phyloP scores from a whole-genome alignment of 2,888 invertebrate genomes.

The Amiota communis region DNA sequence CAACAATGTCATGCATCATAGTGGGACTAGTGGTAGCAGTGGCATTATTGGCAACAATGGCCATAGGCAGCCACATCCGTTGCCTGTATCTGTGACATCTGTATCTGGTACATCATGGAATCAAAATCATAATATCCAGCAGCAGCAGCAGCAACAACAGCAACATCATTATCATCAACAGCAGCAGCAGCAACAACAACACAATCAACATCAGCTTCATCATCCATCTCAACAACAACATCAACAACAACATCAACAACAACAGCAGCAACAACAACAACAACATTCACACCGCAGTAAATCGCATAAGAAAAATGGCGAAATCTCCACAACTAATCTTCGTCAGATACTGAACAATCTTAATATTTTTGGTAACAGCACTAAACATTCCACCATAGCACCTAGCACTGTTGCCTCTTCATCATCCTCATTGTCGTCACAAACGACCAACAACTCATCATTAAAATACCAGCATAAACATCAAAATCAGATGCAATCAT shows the following conservation, averaged over 20 bases:
- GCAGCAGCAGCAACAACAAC: conserved; percentile 37
- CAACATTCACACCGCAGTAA: conserved; percentile 46
- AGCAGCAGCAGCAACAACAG: conserved; percentile 42
- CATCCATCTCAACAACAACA: conserved; percentile 39
- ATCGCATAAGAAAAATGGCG: conserved; percentile 66
- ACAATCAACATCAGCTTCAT: conserved; percentile 42
- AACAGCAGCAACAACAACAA: conserved; percentile 31
- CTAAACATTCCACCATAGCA: conserved; percentile 56
- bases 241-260: conserved; percentile 38
- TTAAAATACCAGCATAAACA: conserved; percentile 29
- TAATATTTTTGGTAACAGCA: conserved; percentile 80
- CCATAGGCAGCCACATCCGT: conserved; percentile 56
- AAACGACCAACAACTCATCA: conserved; percentile 42
- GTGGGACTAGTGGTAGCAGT: not conserved
- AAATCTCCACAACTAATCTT: conserved; percentile 77
- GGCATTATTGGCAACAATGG: not conserved
- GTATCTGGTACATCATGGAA: not conserved
- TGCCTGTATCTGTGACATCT: conserved; percentile 45
- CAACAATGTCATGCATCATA: conserved; percentile 28
- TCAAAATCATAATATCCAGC: conserved; percentile 25
- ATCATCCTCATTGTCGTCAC: conserved; percentile 41
- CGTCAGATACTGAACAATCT: conserved; percentile 86
- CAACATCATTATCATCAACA: conserved; percentile 25
- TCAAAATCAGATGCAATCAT: conserved; percentile 57
- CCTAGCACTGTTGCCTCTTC: conserved; percentile 41